Base-by-base conservation (phyloP, 2,113 vertebrate genomes). In the Ophthalmotilapia sp. region DNA sequence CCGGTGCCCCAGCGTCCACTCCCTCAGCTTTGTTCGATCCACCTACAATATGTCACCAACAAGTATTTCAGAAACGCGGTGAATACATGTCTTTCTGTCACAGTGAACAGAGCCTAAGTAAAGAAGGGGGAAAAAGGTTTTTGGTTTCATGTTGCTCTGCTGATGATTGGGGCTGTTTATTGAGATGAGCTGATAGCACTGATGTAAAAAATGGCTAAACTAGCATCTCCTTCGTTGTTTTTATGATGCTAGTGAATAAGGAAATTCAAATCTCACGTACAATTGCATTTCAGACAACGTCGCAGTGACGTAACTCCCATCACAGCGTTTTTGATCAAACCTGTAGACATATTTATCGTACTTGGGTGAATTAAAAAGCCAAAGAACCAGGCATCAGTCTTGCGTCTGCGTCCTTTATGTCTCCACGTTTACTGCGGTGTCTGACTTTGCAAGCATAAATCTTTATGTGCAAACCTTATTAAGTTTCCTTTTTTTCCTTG, bases 51-150 rank as follows among this genome's bases (percentile, higher is more conserved):
- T 92, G 89, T 90, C 89, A 89, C 94, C 89, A 92, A 95, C 92
- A 94, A 95, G 93, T 91, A 94, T 94, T 93, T 89, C 91, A 94
- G 89, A 94, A 93, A 94, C 95, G 88, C 85, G 53, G 86, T 92
- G 79, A 95, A 95, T 92, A 86, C 91, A 21, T 4, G 89, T 90
- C 89, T 89, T 90, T 96, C 86, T 91, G 79, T 89, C 84, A 5
- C 10, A 36, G 36, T 86, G 90, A 93, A 94, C 94, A 77, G 88
- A 65, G 79, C 47, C 81, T 88, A 90, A 92, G 89, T 89, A 93
- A 94, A 94, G 93, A 92, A 33, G 13, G 55, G 17, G 51, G 54
- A 6, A 77, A 80, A 62, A 70, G 33, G 17, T 4, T 84, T 91
- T 89, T 38, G 5, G 82, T 26, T 91, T 86, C 26, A 85, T 80